phyloP scores from a whole-genome alignment of 2,797 vertebrate genomes.

The Acipenser ruthenus region DNA sequence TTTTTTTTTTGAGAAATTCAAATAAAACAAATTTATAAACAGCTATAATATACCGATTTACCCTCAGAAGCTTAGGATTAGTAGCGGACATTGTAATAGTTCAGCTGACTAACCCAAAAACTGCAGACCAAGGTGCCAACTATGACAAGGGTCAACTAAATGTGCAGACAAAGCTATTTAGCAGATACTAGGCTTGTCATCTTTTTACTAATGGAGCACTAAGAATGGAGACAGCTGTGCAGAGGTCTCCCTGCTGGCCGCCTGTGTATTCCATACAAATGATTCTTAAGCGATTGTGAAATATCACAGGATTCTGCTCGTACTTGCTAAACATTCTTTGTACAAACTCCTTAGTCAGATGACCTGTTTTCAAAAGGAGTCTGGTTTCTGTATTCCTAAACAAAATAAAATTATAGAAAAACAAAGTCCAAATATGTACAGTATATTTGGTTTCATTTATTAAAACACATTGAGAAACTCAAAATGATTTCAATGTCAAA shows the following conservation, averaged over 20 bases:
- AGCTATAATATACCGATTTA: background rate
- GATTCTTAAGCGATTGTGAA: slow-evolving; percentile 29
- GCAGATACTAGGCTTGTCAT: too few relatives aligned
- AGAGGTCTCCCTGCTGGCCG: background rate
- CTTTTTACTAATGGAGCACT: too few relatives aligned
- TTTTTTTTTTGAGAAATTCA: too few relatives aligned
- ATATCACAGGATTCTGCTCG: slow-evolving; percentile 37
- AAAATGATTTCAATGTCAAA: slow-evolving; percentile 27
- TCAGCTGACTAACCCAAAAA: background rate
- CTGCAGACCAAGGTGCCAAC: background rate
- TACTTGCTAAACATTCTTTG: background rate
- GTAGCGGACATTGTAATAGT: background rate
- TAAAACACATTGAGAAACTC: slow-evolving; percentile 19
- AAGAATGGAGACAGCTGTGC: background rate
- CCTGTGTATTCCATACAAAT: slow-evolving; percentile 11
- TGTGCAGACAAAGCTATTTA: background rate
- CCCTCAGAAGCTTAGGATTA: background rate
- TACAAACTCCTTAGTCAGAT: background rate
- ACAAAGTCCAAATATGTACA: background rate
- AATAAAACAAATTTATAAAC: background rate
- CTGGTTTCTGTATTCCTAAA: background rate
- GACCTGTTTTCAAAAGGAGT: background rate
- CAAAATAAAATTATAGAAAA: slow-evolving; percentile 1
- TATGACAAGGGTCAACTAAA: background rate
- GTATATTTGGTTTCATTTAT: slow-evolving; percentile 11